Evolutionary conservation across 2,888 invertebrate genomes (phyloP).

Genomic region (Marasmarcha lunaedactyla): DNA sequence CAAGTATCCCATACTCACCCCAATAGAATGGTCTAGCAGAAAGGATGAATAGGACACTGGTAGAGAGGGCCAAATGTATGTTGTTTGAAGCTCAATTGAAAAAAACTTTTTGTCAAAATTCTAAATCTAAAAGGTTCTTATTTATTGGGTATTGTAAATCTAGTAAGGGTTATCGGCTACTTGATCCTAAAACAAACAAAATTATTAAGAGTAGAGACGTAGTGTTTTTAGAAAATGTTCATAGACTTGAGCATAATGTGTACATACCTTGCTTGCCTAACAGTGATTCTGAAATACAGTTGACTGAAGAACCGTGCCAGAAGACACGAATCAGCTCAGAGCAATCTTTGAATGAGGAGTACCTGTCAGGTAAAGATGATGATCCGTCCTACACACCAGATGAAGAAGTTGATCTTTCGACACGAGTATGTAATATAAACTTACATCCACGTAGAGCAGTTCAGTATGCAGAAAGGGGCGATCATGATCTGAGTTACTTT

Average conservation of each 20-base stretch:
- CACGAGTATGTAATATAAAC: conserved; percentile 13
- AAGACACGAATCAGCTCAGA: conserved; percentile 8
- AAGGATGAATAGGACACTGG: conserved; percentile 16
- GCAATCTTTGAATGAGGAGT: neutral
- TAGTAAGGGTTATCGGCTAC: too few relatives aligned
- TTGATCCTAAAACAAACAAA: neutral
- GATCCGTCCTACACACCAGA: conserved; percentile 10
- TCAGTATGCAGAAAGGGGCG: too few relatives aligned
- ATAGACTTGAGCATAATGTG: too few relatives aligned
- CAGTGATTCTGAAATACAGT: too few relatives aligned
- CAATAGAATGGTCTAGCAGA: conserved; percentile 27
- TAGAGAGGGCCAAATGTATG: conserved; percentile 13
- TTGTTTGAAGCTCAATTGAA: neutral
- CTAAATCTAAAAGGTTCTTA: too few relatives aligned
- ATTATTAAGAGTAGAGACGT: too few relatives aligned
- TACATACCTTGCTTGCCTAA: conserved; percentile 6
- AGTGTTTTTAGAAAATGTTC: too few relatives aligned
- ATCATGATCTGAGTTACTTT: conserved; percentile 11
- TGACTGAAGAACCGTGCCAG: conserved; percentile 3
- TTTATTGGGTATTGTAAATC: too few relatives aligned
- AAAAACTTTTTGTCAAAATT: too few relatives aligned
- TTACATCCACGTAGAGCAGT: too few relatives aligned
- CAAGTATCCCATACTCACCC: conserved; percentile 20
- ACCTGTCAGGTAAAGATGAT: conserved; percentile 7
- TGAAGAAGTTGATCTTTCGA: neutral